Conservation (phyloP, 2,797 vertebrate genomes). For the Hozukius guyotensis region DNA sequence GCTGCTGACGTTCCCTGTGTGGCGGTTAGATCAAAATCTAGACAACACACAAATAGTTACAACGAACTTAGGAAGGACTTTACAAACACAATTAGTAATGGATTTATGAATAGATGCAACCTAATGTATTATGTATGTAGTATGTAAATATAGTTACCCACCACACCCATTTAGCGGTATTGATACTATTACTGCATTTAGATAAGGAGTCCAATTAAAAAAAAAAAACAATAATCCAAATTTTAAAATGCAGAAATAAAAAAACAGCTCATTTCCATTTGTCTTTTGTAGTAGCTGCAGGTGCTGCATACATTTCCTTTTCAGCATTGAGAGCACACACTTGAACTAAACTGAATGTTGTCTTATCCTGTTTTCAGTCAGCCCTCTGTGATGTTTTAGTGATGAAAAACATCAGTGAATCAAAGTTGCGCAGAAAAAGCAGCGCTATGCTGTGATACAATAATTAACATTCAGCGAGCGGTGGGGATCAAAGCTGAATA, state of each 20-base stretch:
- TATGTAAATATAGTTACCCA: too few relatives aligned
- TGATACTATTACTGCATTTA: neutral
- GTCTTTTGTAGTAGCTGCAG: constrained; percentile 14
- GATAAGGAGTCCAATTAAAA: neutral
- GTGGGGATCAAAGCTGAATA: constrained; percentile 50
- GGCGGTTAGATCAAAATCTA: neutral
- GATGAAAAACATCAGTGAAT: constrained; percentile 48
- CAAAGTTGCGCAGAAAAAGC: constrained; percentile 30
- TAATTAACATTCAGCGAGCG: constrained; percentile 44
- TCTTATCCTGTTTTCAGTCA: constrained; percentile 17
- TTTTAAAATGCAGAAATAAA: neutral
- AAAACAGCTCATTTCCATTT: neutral
- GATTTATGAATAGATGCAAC: too few relatives aligned
- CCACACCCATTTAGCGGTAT: neutral
- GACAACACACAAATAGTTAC: neutral
- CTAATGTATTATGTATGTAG: too few relatives aligned
- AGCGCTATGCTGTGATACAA: constrained; percentile 16
- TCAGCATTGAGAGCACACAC: neutral
- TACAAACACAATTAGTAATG: neutral
- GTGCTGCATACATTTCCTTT: constrained; percentile 33
- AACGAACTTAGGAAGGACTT: neutral
- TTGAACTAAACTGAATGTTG: constrained; percentile 12
- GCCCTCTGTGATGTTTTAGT: constrained; percentile 42
- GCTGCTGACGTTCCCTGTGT: too few relatives aligned
- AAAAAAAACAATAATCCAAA: neutral